Evolutionary conservation across 2,888 invertebrate genomes (phyloP).

Genomic region (Caenorhabditis angaria): DNA sequence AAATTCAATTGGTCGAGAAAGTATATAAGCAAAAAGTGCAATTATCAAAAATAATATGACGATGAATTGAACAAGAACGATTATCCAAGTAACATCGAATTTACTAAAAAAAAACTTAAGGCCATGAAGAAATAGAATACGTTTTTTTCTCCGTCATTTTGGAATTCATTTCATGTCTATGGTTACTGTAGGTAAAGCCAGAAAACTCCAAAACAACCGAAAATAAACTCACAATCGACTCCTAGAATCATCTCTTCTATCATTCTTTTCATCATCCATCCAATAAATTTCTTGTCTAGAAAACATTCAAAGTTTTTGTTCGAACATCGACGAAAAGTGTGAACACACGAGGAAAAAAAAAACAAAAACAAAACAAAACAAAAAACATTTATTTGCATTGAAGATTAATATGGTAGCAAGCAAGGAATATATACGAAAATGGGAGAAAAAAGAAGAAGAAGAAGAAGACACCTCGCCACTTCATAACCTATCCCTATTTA

Average conservation of each 20-base stretch:
- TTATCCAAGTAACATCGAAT: conserved; percentile 36
- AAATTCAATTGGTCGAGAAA: conserved; percentile 17
- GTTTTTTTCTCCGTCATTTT: no score
- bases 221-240: neutral
- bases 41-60: conserved; percentile 29
- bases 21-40: conserved; percentile 25
- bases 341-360: neutral
- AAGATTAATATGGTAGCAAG: neutral
- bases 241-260: neutral
- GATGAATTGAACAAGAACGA: conserved; percentile 35
- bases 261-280: neutral
- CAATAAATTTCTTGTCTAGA: neutral
- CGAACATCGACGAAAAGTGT: neutral
- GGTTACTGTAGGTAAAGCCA: no score
- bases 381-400: neutral
- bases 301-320: neutral
- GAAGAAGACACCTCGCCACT: neutral
- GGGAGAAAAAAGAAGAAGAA: neutral
- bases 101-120: conserved; percentile 15
- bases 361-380: neutral
- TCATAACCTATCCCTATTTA: conserved; percentile 4
- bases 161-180: no score
- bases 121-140: no score
- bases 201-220: no score
- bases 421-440: neutral